A percentile compares a stretch with the other conserved stretches of the same genome.
Evolutionary conservation across 2,888 invertebrate species (phyloP).

Genomic region (Andrena flavipes): DNA sequence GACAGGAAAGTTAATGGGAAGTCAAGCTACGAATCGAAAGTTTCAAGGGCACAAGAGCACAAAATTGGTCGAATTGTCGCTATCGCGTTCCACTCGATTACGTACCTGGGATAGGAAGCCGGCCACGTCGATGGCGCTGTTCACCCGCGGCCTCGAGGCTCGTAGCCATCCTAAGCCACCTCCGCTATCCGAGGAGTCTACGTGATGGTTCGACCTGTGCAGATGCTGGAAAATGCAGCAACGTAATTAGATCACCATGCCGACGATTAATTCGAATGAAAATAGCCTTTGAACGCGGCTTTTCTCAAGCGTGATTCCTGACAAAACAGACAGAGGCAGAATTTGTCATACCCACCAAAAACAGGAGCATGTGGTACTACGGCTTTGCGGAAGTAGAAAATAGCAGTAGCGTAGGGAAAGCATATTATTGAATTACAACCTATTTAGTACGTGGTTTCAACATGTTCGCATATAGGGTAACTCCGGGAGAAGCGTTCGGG

Average conservation of each 20-base stretch:
- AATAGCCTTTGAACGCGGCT: constrained; percentile 32
- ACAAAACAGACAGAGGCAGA: constrained; percentile 6
- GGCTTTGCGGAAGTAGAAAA: background rate
- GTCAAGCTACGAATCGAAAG: constrained; percentile 60
- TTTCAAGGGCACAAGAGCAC: constrained; percentile 58
- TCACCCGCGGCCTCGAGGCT: constrained; percentile 91
- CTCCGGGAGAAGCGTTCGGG: too few relatives aligned
- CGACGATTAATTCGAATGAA: background rate
- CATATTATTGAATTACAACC: background rate
- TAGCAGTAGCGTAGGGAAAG: background rate
- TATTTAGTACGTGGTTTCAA: background rate
- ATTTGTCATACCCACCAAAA: constrained; percentile 26
- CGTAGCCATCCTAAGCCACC: constrained; percentile 88
- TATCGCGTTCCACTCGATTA: constrained; percentile 52
- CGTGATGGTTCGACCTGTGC: constrained; percentile 88
- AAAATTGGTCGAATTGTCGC: constrained; percentile 29
- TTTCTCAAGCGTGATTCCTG: constrained; percentile 39
- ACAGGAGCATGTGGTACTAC: background rate
- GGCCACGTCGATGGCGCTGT: constrained; percentile 93
- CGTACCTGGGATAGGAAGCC: constrained; percentile 89
- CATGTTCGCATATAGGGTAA: too few relatives aligned
- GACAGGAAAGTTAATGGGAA: constrained; percentile 48
- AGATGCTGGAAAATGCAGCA: constrained; percentile 87
- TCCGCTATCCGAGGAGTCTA: constrained; percentile 83
- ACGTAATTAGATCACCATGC: constrained; percentile 35